Conservation (phyloP, 2,113 vertebrate species). For the Saccopteryx leptura region DNA sequence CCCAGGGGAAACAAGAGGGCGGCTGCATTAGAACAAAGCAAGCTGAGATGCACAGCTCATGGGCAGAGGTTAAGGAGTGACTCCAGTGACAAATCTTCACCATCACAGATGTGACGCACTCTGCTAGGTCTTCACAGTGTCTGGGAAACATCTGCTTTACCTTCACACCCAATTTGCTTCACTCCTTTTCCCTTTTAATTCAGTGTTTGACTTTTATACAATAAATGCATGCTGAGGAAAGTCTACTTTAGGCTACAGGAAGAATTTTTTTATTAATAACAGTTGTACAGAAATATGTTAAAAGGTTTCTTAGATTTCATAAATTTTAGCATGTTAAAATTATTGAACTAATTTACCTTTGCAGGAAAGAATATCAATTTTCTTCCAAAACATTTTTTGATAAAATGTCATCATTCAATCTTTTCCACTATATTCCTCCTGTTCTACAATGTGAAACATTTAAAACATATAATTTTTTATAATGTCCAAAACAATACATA, state of each 20-base stretch:
- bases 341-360: constrained; percentile 69
- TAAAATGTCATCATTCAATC: constrained; percentile 64
- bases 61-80: not conserved
- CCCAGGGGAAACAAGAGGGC: not conserved
- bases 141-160: constrained; percentile 43
- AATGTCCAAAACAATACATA: not conserved
- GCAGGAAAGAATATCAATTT: constrained; percentile 27
- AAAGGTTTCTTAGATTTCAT: constrained; percentile 72
- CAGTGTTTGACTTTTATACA: constrained; percentile 46
- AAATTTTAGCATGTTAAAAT: constrained; percentile 66
- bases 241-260: not conserved
- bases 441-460: constrained; percentile 34
- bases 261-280: constrained; percentile 50
- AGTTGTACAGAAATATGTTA: constrained; percentile 58
- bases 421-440: not conserved
- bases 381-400: constrained; percentile 61
- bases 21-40: not conserved
- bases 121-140: not conserved
- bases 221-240: constrained; percentile 33
- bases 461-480: constrained; percentile 44
- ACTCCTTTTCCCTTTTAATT: constrained; percentile 32
- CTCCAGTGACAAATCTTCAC: not conserved
- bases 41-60: not conserved
- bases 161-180: constrained; percentile 46
- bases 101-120: not conserved